phyloP scores from a whole-genome alignment of 1,140 invertebrate species.

The Caenorhabditis remanei region DNA sequence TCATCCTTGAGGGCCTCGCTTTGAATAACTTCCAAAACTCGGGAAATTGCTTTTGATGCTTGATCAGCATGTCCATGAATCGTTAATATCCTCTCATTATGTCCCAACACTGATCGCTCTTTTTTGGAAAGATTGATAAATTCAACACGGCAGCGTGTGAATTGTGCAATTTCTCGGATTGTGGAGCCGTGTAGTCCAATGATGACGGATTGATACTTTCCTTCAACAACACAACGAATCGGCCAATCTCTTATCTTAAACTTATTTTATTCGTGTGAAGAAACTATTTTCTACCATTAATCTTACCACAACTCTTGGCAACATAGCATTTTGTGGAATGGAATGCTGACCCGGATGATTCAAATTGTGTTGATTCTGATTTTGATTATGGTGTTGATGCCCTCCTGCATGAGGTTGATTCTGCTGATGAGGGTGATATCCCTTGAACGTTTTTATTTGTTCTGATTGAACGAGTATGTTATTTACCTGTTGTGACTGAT shows the following conservation, averaged over 20 bases:
- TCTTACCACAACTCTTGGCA: neutral
- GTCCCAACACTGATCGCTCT: neutral
- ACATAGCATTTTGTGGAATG: slow-evolving; percentile 31
- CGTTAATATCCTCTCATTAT: slow-evolving; percentile 42
- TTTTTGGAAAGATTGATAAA: slow-evolving; percentile 25
- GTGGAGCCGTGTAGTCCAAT: neutral
- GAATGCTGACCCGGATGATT: slow-evolving; percentile 22
- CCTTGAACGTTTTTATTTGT: neutral
- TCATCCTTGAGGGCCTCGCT: slow-evolving; percentile 26
- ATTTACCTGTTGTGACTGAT: neutral
- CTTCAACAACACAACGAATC: slow-evolving; percentile 44
- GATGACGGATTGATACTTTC: slow-evolving; percentile 17
- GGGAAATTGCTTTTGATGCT: slow-evolving; percentile 28
- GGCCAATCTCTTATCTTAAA: slow-evolving; percentile 41
- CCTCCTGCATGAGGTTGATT: neutral
- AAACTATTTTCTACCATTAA: neutral
- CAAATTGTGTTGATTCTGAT: neutral
- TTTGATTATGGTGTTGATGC: slow-evolving; percentile 18
- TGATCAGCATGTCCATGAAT: slow-evolving; percentile 31
- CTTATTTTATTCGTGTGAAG: neutral
- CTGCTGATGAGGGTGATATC: slow-evolving; percentile 3
- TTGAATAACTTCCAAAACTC: slow-evolving; percentile 34
- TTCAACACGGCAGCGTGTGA: slow-evolving; percentile 7
- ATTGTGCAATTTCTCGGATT: slow-evolving; percentile 2
- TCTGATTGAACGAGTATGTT: neutral